These are phyloP conservation scores for Linyphia triangularis DNA, from an alignment of 2,888 invertebrate genomes.

Conservation along the genomic window DNA sequence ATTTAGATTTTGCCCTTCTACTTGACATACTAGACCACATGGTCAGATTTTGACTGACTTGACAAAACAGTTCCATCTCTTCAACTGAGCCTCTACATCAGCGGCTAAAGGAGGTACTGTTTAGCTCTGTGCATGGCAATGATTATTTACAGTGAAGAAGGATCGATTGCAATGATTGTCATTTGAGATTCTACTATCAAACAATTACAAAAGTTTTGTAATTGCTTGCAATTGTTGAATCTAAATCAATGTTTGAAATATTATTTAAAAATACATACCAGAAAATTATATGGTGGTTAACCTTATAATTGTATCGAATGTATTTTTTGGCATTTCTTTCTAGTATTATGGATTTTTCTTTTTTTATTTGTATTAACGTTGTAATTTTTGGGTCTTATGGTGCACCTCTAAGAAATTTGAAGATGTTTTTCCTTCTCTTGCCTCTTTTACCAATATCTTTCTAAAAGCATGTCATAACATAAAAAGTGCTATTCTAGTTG, in stretches of 20 bases:
- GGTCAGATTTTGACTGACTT: slow-evolving; percentile 69
- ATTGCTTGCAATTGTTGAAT: slow-evolving; percentile 1
- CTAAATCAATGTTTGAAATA: not conserved
- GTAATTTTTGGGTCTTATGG: too few species aligned
- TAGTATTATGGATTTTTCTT: not conserved
- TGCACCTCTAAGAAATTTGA: too few species aligned
- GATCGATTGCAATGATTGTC: slow-evolving; percentile 25
- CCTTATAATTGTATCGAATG: not conserved
- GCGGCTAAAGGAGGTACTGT: slow-evolving; percentile 72
- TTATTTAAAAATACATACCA: not conserved
- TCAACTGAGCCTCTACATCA: slow-evolving; percentile 67
- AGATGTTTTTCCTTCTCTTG: too few species aligned
- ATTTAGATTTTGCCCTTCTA: not conserved
- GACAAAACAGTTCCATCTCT: slow-evolving; percentile 67
- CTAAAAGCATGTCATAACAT: too few species aligned
- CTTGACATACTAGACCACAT: slow-evolving; percentile 63
- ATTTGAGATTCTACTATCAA: not conserved
- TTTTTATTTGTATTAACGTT: too few species aligned
- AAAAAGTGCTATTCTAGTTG: too few species aligned
- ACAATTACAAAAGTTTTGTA: not conserved
- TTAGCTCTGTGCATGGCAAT: slow-evolving; percentile 71
- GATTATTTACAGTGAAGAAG: slow-evolving; percentile 21
- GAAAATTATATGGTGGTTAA: not conserved
- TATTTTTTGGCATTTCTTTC: not conserved
- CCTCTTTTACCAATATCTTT: too few species aligned